A percentile compares a stretch with the other conserved stretches of the same genome.
phyloP scores from a whole-genome alignment of 2,797 vertebrate species.

The Rhincodon typus region DNA sequence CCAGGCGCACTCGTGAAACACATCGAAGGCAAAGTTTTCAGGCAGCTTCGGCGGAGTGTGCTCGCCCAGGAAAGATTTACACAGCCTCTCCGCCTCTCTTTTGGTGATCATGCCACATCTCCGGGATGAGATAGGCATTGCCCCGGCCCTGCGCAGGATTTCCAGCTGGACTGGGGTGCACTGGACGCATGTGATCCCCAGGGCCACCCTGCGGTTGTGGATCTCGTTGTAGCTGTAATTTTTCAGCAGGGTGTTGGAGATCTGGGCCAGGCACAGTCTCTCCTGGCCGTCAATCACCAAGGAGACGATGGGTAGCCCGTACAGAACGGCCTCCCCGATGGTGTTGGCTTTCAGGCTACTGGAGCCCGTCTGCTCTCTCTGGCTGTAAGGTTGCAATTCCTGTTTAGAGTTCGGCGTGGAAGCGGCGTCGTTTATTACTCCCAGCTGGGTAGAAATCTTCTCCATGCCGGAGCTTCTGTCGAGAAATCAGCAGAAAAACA shows the following conservation, averaged over 20 bases:
- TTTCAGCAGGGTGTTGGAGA: conserved; percentile 81
- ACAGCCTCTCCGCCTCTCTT: conserved; percentile 79
- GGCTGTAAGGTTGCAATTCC: conserved; percentile 68
- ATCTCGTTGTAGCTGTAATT: conserved; percentile 91
- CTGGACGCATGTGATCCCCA: conserved; percentile 85
- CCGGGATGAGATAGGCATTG: conserved; percentile 82
- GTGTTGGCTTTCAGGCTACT: conserved; percentile 85
- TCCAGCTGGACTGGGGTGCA: conserved; percentile 86
- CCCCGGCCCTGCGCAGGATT: conserved; percentile 77
- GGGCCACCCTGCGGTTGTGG: conserved; percentile 77
- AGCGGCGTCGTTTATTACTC: conserved; percentile 75
- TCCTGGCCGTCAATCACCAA: conserved; percentile 93
- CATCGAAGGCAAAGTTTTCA: conserved; percentile 83
- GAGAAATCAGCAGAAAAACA: conserved; percentile 38
- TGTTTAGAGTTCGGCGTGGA: conserved; percentile 78
- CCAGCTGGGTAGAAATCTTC: conserved; percentile 78
- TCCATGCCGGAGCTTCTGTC: conserved; percentile 77
- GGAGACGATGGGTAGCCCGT: conserved; percentile 89
- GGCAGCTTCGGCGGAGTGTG: conserved; percentile 78
- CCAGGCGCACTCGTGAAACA: conserved; percentile 81
- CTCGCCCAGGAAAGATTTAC: conserved; percentile 82
- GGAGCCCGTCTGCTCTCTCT: conserved; percentile 52
- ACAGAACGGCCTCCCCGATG: conserved; percentile 87
- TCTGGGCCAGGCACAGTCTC: conserved; percentile 81
- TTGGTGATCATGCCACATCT: conserved; percentile 89